Evolutionary conservation across 2,113 vertebrate genomes (phyloP).

Genomic region (Rhizomys pruinosus): DNA sequence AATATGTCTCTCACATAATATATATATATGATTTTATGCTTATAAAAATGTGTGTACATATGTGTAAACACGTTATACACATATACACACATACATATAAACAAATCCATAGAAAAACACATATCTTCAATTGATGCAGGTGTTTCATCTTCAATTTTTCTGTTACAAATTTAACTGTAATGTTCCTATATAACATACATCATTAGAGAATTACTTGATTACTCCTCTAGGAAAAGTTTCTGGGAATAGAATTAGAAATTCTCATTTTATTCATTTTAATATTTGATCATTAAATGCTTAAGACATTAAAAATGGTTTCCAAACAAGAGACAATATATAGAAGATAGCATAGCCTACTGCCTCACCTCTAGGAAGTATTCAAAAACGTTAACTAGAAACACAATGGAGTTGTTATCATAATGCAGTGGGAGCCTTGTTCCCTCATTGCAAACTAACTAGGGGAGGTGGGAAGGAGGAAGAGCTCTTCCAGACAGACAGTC

Average conservation of each 20-base stretch:
- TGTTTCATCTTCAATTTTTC: not conserved
- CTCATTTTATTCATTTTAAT: conserved; percentile 25
- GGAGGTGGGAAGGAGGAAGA: too few species aligned
- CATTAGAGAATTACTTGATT: not conserved
- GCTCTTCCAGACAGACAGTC: conserved; percentile 58
- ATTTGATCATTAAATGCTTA: not conserved
- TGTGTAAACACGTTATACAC: not conserved
- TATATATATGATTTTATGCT: not conserved
- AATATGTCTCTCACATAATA: not conserved
- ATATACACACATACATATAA: not conserved
- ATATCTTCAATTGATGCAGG: not conserved
- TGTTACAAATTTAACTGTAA: not conserved
- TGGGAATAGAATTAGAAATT: not conserved
- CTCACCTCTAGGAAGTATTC: not conserved
- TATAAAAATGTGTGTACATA: not conserved
- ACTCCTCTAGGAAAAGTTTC: conserved; percentile 10
- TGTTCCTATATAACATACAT: not conserved
- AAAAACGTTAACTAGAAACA: not conserved
- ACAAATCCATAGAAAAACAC: not conserved
- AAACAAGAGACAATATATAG: not conserved
- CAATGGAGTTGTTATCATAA: not conserved
- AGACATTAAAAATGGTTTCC: not conserved
- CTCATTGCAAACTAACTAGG: conserved; percentile 65
- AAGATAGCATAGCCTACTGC: not conserved
- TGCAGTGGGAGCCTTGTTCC: conserved; percentile 74